Conservation (phyloP, 1,140 invertebrate genomes). For the Scaptomyza montana region DNA sequence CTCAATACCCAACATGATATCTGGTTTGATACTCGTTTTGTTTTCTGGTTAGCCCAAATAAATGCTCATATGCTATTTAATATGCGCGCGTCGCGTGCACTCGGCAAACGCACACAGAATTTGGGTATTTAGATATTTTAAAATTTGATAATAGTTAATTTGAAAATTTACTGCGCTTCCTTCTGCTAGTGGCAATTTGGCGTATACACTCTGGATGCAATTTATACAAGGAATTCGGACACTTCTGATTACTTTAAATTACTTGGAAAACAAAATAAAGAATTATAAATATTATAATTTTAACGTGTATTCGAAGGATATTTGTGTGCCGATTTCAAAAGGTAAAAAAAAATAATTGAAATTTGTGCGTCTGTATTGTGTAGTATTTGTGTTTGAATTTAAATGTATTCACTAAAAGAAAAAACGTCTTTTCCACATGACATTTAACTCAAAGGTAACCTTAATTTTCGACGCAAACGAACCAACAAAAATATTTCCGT, state of each 20-base stretch:
- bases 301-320: constrained; percentile 46
- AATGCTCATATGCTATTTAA: constrained; percentile 8
- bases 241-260: constrained; percentile 26
- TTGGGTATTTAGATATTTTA: constrained; percentile 52
- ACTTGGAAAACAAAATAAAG: constrained; percentile 29
- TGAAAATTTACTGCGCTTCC: constrained; percentile 59
- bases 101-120: constrained; percentile 9
- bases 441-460: constrained; percentile 8
- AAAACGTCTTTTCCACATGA: constrained; percentile 5
- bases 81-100: background rate
- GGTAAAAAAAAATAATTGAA: constrained; percentile 75
- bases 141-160: constrained; percentile 63
- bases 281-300: constrained; percentile 48
- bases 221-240: constrained; percentile 39
- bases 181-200: constrained; percentile 46
- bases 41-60: constrained; percentile 17
- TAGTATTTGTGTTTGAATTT: constrained; percentile 25
- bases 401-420: background rate
- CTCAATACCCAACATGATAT: constrained; percentile 57
- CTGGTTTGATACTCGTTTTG: background rate
- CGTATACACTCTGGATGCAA: constrained; percentile 41
- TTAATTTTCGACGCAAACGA: too few species aligned
- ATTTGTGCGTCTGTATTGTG: constrained; percentile 31
- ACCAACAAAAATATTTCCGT: constrained; percentile 3
- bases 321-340: constrained; percentile 76